Base-by-base conservation (phyloP, 2,797 vertebrate genomes). In the Tenualosa ilisha region DNA sequence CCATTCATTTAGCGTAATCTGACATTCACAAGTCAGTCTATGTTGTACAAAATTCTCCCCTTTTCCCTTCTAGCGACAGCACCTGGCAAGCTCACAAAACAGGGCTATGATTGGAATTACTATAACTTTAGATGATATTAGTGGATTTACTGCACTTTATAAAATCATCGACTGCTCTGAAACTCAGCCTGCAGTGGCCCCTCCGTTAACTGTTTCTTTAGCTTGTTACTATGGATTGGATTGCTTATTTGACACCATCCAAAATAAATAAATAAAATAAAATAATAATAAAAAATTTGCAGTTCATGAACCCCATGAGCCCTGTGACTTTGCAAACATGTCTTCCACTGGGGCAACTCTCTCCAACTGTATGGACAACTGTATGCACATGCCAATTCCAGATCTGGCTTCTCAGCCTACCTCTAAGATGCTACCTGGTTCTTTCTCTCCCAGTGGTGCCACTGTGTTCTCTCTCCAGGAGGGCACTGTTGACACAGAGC, bases 391-490 rank as follows among this genome's bases (percentile, higher is more conserved):
- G 15, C 17, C 17, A 79, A 40, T 9, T 79, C 8, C 65, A 37
- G 11, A 7, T 17, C 9, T 31, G 11, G 63, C 63, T 37, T 11
- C 7, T n/a, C 31, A 43, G 40, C 90, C 0, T 92, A 97, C 96
- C 96, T 97, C 97, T 91, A 95, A 92, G 90, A 96, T 86, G 63
- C 97, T 96, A 1, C 94, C 93, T 54, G 92, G 90, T 86, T 93
- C 95, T 88, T 94, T 92, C 90, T 96, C 94, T 90, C 94, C 94
- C 91, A 97, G 92, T 90, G 96, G 96, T 86, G 96, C 95, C 93
- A 97, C 94, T 2, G 93, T 89, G 89, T 96, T 95, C 88, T 96
- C 95, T 93, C 96, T 96, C 96, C 96, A 97, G 84, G 96, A 97
- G 2, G 97, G 97, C 92, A 97, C 97, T 97, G 89, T 31, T n/a